phyloP scores from a whole-genome alignment of 2,888 invertebrate genomes.

The Brachyopa scutellaris region DNA sequence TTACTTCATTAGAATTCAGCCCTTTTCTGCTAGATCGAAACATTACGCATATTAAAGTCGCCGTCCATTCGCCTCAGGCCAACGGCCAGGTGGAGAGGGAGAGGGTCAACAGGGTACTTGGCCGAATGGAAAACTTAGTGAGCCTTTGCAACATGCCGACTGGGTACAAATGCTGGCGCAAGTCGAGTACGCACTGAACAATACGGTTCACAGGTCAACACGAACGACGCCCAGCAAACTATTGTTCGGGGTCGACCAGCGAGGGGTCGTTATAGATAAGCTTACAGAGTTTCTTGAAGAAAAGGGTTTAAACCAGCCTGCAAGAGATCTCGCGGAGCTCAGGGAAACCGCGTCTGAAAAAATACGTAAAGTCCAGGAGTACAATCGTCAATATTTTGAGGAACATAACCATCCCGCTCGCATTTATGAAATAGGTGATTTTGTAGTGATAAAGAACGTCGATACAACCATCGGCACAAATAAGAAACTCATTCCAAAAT shows the following conservation, averaged over 20 bases:
- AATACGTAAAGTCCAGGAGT: slow-evolving; percentile 8
- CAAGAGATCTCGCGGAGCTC: not conserved
- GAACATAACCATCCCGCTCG: not conserved
- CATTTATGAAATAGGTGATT: not conserved
- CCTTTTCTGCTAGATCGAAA: slow-evolving; percentile 75
- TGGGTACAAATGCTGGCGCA: slow-evolving; percentile 25
- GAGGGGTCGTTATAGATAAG: slow-evolving; percentile 69
- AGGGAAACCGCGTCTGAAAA: not conserved
- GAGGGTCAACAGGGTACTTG: slow-evolving; percentile 36
- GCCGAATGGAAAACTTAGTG: slow-evolving; percentile 21
- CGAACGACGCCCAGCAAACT: slow-evolving; percentile 74
- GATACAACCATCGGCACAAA: not conserved
- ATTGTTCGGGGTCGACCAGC: slow-evolving; percentile 75
- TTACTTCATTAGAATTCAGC: slow-evolving; percentile 77
- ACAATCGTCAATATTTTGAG: not conserved
- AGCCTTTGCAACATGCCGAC: slow-evolving; percentile 17
- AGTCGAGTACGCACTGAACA: slow-evolving; percentile 74
- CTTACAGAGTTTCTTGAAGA: slow-evolving; percentile 31
- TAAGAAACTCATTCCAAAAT: not conserved
- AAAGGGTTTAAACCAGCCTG: not conserved
- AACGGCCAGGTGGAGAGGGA: slow-evolving; percentile 74
- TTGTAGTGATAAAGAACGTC: not conserved
- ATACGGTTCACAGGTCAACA: slow-evolving; percentile 74
- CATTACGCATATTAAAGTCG: slow-evolving; percentile 73
- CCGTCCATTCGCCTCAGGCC: slow-evolving; percentile 74